Base-by-base conservation (phyloP, 2,797 vertebrate genomes). In the Numenius phaeopus region DNA sequence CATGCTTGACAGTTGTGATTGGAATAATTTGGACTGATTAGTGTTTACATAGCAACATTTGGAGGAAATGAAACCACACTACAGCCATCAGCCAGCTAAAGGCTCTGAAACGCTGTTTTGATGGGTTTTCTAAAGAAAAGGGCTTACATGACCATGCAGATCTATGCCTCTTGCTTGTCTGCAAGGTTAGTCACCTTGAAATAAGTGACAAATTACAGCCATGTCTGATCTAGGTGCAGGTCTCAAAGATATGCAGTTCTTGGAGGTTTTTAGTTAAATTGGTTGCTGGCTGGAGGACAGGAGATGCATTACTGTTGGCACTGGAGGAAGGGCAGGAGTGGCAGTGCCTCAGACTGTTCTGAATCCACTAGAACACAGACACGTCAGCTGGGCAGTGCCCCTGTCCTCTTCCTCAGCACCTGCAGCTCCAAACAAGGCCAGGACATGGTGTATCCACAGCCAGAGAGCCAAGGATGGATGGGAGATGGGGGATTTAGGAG, bases 11-110 rank as follows among this genome's bases (percentile, higher is more conserved):
- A 78, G 84, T 75, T 94, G 94, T 89, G 79, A 91, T 94, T 71
- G 34, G 91, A 95, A 91, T 94, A 91, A 97, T 94, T 94, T 87
- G 82, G 76, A 59, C 84, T 94, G 95, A 94, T 96, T 32, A 14
- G 57, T 96, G 92, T 97, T 97, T 97, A 75, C 89, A 94, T 17
- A 94, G 94, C 82, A 96, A 94, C 84, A 80, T 3, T 89, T 62
- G 67, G 91, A 95, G 89, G 92, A 57, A 91, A 85, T 69, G 84
- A 78, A 92, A 42, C 92, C 76, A 59, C 64, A 24, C 40, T 26
- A 46, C 81, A 80, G 92, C 80, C 76, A 70, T 16, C 69, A 91
- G 89, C 90, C 89, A 78, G 1, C 52, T 27, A 29, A 3, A 34
- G 46, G 54, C 90, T 84, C 77, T 42, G 65, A 91, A 70, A 67